Percentiles rank a stretch among this genome's conserved stretches.
Conservation (phyloP, 2,113 vertebrate species). For the Syngnathoides biaculeatus region DNA sequence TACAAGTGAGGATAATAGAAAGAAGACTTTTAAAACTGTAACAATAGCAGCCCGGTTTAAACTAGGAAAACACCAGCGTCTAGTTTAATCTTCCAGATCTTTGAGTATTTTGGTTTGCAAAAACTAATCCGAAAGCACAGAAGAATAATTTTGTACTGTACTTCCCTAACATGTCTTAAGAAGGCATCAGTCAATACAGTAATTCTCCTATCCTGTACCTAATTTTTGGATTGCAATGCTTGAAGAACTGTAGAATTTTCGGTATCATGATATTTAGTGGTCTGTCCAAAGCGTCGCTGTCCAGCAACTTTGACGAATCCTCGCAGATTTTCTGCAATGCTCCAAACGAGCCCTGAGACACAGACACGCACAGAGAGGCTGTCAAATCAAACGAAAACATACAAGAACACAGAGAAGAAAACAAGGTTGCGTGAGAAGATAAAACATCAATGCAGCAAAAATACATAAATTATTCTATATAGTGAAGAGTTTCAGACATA, state of each 20-base stretch:
- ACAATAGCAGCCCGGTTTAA: background rate
- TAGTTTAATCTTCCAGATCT: background rate
- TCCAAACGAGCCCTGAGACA: slow-evolving; percentile 86
- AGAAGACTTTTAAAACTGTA: no score
- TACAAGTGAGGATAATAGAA: background rate
- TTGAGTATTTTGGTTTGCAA: background rate
- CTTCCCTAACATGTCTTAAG: background rate
- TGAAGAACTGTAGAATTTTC: slow-evolving; percentile 95
- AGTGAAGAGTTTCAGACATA: background rate
- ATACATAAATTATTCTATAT: background rate
- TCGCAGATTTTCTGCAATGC: slow-evolving; percentile 95
- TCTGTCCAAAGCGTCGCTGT: slow-evolving; percentile 90
- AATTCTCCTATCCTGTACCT: slow-evolving; percentile 67
- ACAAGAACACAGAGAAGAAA: slow-evolving; percentile 54
- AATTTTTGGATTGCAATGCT: slow-evolving; percentile 95
- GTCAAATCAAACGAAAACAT: slow-evolving; percentile 62
- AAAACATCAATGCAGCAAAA: background rate
- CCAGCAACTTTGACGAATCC: slow-evolving; percentile 91
- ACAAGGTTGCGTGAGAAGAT: slow-evolving; percentile 50
- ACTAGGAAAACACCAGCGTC: background rate
- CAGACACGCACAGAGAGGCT: slow-evolving; percentile 55
- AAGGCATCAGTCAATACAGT: background rate
- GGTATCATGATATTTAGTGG: slow-evolving; percentile 95
- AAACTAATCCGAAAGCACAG: background rate
- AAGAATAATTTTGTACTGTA: background rate